phyloP scores from a whole-genome alignment of 2,888 invertebrate species.

The Lepidochitona cinerea region DNA sequence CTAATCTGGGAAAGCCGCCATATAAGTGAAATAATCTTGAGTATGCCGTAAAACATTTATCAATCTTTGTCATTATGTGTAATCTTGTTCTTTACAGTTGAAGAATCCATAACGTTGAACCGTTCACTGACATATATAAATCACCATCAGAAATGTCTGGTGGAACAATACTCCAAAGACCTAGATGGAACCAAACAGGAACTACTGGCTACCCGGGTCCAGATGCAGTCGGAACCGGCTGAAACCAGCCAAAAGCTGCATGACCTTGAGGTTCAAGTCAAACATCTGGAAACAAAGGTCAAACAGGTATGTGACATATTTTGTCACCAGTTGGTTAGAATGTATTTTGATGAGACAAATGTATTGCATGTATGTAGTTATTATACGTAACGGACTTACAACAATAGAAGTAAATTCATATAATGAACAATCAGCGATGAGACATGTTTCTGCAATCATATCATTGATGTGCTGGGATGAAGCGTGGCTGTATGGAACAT shows the following conservation, averaged over 20 bases:
- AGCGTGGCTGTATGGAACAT: too few relatives aligned
- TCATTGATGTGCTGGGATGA: too few relatives aligned
- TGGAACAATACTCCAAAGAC: slow-evolving; percentile 35
- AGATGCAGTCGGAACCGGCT: background rate
- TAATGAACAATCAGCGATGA: too few relatives aligned
- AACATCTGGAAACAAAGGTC: background rate
- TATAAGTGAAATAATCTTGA: too few relatives aligned
- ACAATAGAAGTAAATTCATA: too few relatives aligned
- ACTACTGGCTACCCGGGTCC: slow-evolving; percentile 6
- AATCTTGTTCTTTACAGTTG: slow-evolving; percentile 33
- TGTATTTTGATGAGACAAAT: too few relatives aligned
- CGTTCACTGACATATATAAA: slow-evolving; percentile 44
- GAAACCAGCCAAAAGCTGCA: background rate
- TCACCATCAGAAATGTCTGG: slow-evolving; percentile 49
- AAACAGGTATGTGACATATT: background rate
- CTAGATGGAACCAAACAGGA: slow-evolving; percentile 25
- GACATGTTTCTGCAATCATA: too few relatives aligned
- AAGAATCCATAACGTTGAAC: slow-evolving; percentile 40
- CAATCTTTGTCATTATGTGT: slow-evolving; percentile 3
- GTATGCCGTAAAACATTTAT: background rate
- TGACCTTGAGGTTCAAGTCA: background rate
- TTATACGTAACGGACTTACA: too few relatives aligned
- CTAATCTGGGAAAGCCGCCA: too few relatives aligned
- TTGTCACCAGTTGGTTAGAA: too few relatives aligned
- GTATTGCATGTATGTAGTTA: too few relatives aligned